Evolutionary conservation across 2,797 vertebrate species (phyloP), one percentile per base, ranked within the genome.

Genomic region (Nannoperca obscura): DNA sequence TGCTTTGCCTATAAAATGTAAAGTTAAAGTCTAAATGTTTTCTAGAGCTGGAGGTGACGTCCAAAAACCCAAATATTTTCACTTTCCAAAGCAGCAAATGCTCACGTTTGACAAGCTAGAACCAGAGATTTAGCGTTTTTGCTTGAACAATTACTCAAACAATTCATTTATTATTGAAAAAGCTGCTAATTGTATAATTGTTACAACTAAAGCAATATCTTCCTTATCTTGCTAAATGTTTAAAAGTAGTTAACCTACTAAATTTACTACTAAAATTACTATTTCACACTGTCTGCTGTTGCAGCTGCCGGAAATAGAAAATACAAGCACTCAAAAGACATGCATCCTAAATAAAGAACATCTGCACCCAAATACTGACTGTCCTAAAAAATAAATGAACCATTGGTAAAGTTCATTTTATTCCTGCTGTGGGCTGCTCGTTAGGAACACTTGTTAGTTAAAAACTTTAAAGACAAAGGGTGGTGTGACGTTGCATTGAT

Each of bases 401-500:
- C 13, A 4, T 30, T 6, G 19, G 1, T 8, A 7, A 36, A 63
- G n/a, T 66, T 10, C 15, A 53, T 46, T 5, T 57, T 44, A 46
- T 54, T 36, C 77, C 6, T 1, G 7, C 34, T 4, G 15, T 27
- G 4, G 19, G 4, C 42, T 19, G 2, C 34, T 68, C n/a, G n/a
- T n/a, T n/a, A n/a, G n/a, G 50, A n/a, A 6, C 34, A 38, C 15
- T 30, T 19, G 1, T 15, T 27, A 0, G 20, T 34, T 58, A 9
- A 59, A 11, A n/a, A 47, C 57, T 40, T 50, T 12, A 9, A 3
- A 54, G 7, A 69, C 44, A 65, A 61, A 42, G 5, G 19, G 3
- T 19, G 12, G 2, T 57, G 55, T 75, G 52, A 32, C 1, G 0
- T 38, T 38, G 19, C 53, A 76, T 76, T 78, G 52, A 75, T 64